These are phyloP conservation scores for Gymnocephalus cernua DNA, from an alignment of 2,113 vertebrate species.

Conservation along the genomic window DNA sequence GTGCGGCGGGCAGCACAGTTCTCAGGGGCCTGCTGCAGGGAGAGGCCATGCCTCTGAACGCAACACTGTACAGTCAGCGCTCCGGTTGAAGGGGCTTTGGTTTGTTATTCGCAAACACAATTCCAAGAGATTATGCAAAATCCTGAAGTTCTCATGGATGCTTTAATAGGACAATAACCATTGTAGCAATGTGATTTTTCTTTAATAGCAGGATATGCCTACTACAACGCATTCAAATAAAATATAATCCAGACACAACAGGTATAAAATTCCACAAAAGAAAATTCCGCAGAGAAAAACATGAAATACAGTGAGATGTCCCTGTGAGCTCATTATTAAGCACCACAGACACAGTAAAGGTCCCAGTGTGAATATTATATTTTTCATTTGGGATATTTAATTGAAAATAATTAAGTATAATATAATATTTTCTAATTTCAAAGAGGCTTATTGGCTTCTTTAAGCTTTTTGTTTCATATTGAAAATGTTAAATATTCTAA, in stretches of 20 bases:
- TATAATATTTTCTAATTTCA: not conserved
- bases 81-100: not conserved
- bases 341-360: constrained; percentile 38
- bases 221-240: not conserved
- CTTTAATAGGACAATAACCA: constrained; percentile 4
- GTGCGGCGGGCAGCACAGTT: constrained; percentile 75
- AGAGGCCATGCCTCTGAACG: constrained; percentile 32
- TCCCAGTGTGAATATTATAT: constrained; percentile 41
- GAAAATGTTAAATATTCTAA: not conserved
- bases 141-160: constrained; percentile 34
- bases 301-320: not conserved
- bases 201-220: not conserved
- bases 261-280: constrained; percentile 8
- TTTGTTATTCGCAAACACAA: constrained; percentile 48
- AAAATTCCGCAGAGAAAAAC: constrained; percentile 4
- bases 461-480: not conserved
- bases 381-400: constrained; percentile 38
- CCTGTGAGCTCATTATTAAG: constrained; percentile 36
- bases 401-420: not conserved
- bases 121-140: constrained; percentile 63
- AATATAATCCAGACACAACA: constrained; percentile 7
- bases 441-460: not conserved
- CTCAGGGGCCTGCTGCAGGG: constrained; percentile 74
- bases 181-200: not conserved
- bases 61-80: constrained; percentile 32